Evolutionary conservation across 2,797 vertebrate species (phyloP).

Genomic region (Tauraco hartlaubi): DNA sequence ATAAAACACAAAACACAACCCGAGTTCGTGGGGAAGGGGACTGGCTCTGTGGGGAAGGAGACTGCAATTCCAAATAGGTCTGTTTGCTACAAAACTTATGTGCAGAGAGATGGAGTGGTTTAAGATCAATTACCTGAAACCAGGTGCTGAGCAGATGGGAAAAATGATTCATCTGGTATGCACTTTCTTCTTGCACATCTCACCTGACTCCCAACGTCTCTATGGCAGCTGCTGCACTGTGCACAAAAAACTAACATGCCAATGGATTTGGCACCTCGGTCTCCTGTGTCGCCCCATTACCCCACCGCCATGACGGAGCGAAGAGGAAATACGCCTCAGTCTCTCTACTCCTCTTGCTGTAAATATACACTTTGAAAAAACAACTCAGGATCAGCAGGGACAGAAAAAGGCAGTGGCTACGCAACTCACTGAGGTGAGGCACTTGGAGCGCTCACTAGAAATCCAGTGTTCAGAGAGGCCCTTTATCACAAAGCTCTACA

Average conservation of each 20-base stretch:
- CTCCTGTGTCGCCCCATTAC: fast-evolving
- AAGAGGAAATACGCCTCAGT: background rate
- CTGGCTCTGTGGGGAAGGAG: background rate
- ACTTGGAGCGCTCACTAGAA: background rate
- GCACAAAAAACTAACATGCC: background rate
- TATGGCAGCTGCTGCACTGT: background rate
- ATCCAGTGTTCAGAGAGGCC: background rate
- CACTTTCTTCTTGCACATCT: background rate
- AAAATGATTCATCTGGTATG: background rate
- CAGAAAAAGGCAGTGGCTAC: background rate
- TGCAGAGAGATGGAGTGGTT: background rate
- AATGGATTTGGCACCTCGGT: background rate
- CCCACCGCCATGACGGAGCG: background rate
- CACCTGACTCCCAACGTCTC: background rate
- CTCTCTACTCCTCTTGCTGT: background rate
- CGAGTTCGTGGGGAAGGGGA: background rate
- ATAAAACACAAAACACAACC: background rate
- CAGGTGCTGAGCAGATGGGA: slow-evolving; percentile 35
- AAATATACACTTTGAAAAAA: background rate
- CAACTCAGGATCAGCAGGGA: background rate
- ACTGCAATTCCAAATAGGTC: background rate
- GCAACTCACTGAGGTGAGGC: background rate
- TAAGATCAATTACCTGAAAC: slow-evolving; percentile 27
- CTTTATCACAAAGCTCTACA: background rate
- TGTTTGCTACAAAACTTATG: background rate